Evolutionary conservation across 2,888 invertebrate genomes (phyloP).

Genomic region (Trichogramma evanescens): DNA sequence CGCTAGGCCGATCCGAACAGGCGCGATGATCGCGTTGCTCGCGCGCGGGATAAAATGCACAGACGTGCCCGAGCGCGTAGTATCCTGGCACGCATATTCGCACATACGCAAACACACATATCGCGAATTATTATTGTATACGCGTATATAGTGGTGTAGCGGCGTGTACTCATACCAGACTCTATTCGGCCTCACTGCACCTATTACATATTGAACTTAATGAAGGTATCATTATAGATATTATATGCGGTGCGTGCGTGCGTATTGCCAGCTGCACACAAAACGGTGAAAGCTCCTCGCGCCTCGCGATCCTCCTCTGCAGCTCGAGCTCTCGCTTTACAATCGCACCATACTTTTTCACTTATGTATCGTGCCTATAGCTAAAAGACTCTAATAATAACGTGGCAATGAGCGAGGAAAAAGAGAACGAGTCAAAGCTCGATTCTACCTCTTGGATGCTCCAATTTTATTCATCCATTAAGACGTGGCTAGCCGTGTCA

Average conservation of each 20-base stretch:
- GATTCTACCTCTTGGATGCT: not conserved
- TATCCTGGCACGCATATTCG: not conserved
- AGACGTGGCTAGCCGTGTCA: not conserved
- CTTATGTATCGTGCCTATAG: not conserved
- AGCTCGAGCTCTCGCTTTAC: no score
- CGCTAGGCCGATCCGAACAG: no score
- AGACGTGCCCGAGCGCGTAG: not conserved
- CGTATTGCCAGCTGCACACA: not conserved
- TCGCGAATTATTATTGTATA: constrained; percentile 3
- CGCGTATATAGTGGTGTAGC: no score
- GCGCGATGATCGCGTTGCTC: no score
- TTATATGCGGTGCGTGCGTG: not conserved
- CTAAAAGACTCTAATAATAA: not conserved
- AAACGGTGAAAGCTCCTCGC: constrained; percentile 14
- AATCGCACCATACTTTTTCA: no score
- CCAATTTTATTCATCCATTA: not conserved
- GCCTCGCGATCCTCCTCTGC: not conserved
- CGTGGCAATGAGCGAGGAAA: not conserved
- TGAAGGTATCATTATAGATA: constrained; percentile 8
- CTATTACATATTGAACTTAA: constrained; percentile 5
- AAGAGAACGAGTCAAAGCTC: not conserved
- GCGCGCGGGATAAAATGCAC: not conserved
- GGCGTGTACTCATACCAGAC: no score
- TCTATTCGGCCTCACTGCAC: no score
- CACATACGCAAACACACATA: not conserved